Conservation (phyloP, 1,140 invertebrate genomes). For the Drosophila orosa region DNA sequence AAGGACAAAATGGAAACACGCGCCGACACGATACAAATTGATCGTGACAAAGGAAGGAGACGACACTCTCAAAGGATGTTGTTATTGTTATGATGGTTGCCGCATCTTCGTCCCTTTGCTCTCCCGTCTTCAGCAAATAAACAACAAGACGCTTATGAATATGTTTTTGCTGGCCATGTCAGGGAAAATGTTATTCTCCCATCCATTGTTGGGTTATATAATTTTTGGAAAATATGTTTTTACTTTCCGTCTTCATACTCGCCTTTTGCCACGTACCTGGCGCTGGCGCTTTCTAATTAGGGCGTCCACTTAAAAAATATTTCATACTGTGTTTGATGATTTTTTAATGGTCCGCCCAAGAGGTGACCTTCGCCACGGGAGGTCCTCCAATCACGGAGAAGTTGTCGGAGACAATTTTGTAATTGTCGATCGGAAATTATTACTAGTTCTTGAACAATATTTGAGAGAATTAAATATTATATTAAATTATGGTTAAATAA, state of each 20-base stretch:
- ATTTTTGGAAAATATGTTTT: constrained; percentile 61
- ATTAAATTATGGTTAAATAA: too few relatives aligned
- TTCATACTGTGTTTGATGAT: constrained; percentile 33
- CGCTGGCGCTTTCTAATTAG: constrained; percentile 74
- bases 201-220: constrained; percentile 66
- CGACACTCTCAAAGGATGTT: constrained; percentile 35
- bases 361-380: constrained; percentile 5
- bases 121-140: constrained; percentile 51
- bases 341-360: constrained; percentile 29
- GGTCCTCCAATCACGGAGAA: not conserved
- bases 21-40: constrained; percentile 76
- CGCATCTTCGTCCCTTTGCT: constrained; percentile 29
- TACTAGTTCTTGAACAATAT: not conserved
- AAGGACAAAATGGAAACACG: constrained; percentile 69
- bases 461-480: not conserved
- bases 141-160: constrained; percentile 65
- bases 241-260: constrained; percentile 24
- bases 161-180: constrained; percentile 55
- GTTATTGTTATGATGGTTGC: constrained; percentile 47
- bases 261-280: constrained; percentile 29
- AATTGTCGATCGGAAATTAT: not conserved
- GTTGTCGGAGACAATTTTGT: not conserved
- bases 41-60: constrained; percentile 60
- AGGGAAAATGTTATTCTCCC: constrained; percentile 53
- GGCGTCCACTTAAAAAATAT: constrained; percentile 42